phyloP scores from a whole-genome alignment of 2,797 vertebrate species.

The Sciurus carolinensis region DNA sequence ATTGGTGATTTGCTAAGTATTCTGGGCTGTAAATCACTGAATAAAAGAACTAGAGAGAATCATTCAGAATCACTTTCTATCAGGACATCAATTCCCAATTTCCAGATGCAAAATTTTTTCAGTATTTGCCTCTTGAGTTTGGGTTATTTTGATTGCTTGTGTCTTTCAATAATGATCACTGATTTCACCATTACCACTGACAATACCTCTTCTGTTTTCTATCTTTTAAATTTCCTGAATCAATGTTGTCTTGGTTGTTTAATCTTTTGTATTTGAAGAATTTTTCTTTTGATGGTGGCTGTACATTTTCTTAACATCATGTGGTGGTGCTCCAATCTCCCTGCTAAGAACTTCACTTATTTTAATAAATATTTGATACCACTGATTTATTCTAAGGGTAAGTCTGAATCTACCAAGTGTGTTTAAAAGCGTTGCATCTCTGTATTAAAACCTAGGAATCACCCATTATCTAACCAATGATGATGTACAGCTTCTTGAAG shows the following conservation, averaged over 20 bases:
- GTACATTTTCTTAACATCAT: conserved; percentile 21
- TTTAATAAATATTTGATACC: conserved; percentile 15
- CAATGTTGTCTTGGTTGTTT: not conserved
- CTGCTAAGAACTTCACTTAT: not conserved
- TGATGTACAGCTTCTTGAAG: not conserved
- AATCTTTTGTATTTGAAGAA: not conserved
- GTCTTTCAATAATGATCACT: conserved; percentile 26
- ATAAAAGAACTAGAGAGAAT: not conserved
- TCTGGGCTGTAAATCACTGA: not conserved
- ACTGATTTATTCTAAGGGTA: not conserved
- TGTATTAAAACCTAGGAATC: conserved; percentile 30
- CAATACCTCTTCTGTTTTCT: not conserved
- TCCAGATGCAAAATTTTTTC: not conserved
- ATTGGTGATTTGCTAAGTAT: not conserved
- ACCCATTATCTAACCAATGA: not conserved
- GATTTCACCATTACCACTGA: conserved; percentile 15
- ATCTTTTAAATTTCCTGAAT: not conserved
- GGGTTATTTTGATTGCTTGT: not conserved
- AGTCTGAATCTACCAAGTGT: not conserved
- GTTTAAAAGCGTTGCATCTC: conserved; percentile 20
- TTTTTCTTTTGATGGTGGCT: not conserved
- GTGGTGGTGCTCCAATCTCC: not conserved
- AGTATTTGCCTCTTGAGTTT: not conserved
- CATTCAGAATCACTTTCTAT: not conserved
- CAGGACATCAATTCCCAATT: not conserved